Evolutionary conservation across 2,888 invertebrate species (phyloP).

Genomic region (Xestia sexstrigata): DNA sequence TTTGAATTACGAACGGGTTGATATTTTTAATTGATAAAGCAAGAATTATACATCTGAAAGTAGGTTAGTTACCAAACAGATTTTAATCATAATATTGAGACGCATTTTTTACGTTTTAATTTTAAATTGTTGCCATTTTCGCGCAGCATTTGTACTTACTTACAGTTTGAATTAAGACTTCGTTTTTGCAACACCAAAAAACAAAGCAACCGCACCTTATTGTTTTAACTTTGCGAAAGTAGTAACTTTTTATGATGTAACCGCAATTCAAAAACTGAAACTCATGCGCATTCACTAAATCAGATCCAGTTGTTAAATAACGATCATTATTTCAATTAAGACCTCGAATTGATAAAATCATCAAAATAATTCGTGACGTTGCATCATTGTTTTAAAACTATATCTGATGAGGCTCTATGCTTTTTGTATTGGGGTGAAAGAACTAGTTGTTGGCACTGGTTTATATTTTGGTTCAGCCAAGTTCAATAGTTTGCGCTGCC

Average conservation of each 20-base stretch:
- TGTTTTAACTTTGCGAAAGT: slow-evolving; percentile 64
- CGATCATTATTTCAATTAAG: slow-evolving; percentile 73
- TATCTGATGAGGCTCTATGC: slow-evolving; percentile 19
- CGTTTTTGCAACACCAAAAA: slow-evolving; percentile 20
- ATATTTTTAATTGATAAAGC: neutral
- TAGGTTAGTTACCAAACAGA: slow-evolving; percentile 12
- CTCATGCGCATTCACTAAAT: slow-evolving; percentile 69
- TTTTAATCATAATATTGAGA: neutral
- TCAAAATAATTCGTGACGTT: slow-evolving; percentile 62
- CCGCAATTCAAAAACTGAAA: slow-evolving; percentile 60
- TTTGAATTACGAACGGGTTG: slow-evolving; percentile 14
- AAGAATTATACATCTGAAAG: neutral
- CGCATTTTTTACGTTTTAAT: neutral
- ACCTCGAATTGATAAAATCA: slow-evolving; percentile 68
- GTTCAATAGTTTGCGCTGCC: slow-evolving; percentile 12
- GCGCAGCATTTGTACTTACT: neutral
- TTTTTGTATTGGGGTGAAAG: slow-evolving; percentile 53
- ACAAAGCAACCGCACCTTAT: slow-evolving; percentile 40
- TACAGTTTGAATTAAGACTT: slow-evolving; percentile 11
- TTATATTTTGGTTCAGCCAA: slow-evolving; percentile 32
- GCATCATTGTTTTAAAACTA: slow-evolving; percentile 62
- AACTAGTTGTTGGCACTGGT: slow-evolving; percentile 61
- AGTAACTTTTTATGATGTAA: slow-evolving; percentile 70
- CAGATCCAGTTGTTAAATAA: slow-evolving; percentile 71
- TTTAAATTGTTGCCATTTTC: slow-evolving; percentile 1